Evolutionary conservation across 1,140 invertebrate species (phyloP).

Genomic region (Bactericera cockerelli): DNA sequence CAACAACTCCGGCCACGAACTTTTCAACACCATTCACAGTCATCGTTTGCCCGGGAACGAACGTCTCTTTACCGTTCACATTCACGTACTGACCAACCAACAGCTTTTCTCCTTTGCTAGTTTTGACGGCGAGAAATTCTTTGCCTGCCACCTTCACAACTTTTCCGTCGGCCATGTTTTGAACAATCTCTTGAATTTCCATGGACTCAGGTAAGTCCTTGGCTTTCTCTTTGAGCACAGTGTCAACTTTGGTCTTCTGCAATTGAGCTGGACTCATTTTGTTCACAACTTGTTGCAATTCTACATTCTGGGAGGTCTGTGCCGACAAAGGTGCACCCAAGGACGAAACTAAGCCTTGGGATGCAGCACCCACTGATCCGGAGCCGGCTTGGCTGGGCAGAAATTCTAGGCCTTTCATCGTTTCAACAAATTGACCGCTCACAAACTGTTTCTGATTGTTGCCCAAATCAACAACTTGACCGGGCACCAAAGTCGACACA

Average conservation of each 20-base stretch:
- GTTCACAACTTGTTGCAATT: neutral
- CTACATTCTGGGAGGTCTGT: neutral
- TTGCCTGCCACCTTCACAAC: neutral
- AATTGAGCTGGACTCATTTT: neutral
- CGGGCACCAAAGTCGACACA: constrained; percentile 40
- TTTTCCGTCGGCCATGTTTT: neutral
- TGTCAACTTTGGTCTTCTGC: constrained; percentile 6
- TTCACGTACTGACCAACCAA: constrained; percentile 49
- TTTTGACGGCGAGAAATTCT: constrained; percentile 42
- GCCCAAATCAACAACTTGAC: constrained; percentile 43
- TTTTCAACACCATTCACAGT: constrained; percentile 35
- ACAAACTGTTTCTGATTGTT: constrained; percentile 46
- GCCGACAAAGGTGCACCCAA: neutral
- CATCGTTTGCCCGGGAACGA: constrained; percentile 44
- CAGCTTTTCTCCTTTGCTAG: constrained; percentile 46
- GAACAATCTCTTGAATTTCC: constrained; percentile 8
- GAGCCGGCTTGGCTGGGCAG: neutral
- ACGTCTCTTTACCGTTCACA: constrained; percentile 41
- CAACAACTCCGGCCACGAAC: constrained; percentile 41
- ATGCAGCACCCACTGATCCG: neutral
- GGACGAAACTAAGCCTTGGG: neutral
- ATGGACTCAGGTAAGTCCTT: neutral
- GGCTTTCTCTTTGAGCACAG: neutral
- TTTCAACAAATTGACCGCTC: constrained; percentile 50
- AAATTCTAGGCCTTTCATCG: constrained; percentile 2